Evolutionary conservation across 2,113 vertebrate species (phyloP).

Genomic region (Tachycineta bicolor): DNA sequence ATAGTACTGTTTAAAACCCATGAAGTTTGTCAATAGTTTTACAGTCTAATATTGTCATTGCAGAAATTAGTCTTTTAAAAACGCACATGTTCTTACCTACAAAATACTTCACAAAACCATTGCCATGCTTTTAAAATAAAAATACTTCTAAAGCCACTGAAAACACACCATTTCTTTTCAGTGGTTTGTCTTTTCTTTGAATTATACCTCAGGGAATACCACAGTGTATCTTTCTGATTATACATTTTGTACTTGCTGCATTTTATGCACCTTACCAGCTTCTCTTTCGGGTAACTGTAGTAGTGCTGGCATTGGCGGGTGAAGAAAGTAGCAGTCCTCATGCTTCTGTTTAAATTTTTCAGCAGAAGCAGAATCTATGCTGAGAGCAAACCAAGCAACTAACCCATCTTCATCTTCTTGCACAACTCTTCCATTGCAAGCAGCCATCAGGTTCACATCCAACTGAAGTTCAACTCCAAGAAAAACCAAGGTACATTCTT

Average conservation of each 20-base stretch:
- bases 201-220: not conserved
- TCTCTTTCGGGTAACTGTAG: constrained; percentile 86
- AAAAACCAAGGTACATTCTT: constrained; percentile 80
- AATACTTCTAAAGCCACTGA: not conserved
- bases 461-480: constrained; percentile 86
- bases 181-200: not conserved
- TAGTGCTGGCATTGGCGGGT: constrained; percentile 82
- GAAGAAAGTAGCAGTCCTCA: constrained; percentile 81
- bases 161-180: not conserved
- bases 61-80: not conserved
- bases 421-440: not conserved
- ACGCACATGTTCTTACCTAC: not conserved
- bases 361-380: constrained; percentile 70
- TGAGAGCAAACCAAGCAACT: constrained; percentile 90
- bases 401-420: constrained; percentile 66
- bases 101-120: not conserved
- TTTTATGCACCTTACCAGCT: constrained; percentile 82
- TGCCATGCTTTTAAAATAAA: not conserved
- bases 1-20: not conserved
- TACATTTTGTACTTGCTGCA: not conserved
- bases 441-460: not conserved
- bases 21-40: not conserved
- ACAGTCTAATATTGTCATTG: not conserved
- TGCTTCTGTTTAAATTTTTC: constrained; percentile 76
- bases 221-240: not conserved